Conservation (phyloP, 2,888 invertebrate species). For the Pyrrhosoma nymphula region DNA sequence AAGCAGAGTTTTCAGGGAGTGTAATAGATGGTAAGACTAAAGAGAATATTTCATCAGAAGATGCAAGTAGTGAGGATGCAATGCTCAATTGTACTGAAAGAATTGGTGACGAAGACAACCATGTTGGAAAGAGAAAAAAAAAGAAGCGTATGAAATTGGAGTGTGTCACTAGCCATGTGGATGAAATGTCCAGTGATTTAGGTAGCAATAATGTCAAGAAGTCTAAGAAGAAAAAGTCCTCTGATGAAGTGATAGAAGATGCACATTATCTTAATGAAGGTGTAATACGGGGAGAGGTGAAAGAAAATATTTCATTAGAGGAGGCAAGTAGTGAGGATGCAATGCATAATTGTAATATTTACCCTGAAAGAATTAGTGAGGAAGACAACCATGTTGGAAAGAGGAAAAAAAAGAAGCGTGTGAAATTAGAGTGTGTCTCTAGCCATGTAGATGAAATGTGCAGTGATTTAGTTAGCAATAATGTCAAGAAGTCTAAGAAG, state of each 20-base stretch:
- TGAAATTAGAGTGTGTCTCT: not conserved
- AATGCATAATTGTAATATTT: too few species aligned
- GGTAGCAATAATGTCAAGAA: not conserved
- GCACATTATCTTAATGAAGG: not conserved
- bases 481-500: not conserved
- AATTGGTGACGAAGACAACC: too few species aligned
- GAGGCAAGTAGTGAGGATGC: not conserved
- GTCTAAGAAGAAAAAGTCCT: not conserved
- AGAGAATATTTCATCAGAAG: not conserved
- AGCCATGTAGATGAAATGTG: not conserved
- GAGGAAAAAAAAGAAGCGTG: not conserved
- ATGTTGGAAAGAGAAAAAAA: not conserved
- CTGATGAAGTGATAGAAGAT: not conserved
- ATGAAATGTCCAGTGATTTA: not conserved
- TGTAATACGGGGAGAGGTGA: too few species aligned
- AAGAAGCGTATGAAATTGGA: not conserved
- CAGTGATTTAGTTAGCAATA: not conserved
- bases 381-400: not conserved
- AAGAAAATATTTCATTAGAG: not conserved
- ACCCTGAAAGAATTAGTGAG: not conserved
- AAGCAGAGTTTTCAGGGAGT: not conserved
- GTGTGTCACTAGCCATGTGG: too few species aligned
- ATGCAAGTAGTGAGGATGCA: not conserved
- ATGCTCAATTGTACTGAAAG: not conserved
- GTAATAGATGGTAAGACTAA: not conserved